A percentile compares a stretch with the other conserved stretches of the same genome.
Conservation (phyloP, 2,888 invertebrate species). For the Amblyjoppa fuscipennis region DNA sequence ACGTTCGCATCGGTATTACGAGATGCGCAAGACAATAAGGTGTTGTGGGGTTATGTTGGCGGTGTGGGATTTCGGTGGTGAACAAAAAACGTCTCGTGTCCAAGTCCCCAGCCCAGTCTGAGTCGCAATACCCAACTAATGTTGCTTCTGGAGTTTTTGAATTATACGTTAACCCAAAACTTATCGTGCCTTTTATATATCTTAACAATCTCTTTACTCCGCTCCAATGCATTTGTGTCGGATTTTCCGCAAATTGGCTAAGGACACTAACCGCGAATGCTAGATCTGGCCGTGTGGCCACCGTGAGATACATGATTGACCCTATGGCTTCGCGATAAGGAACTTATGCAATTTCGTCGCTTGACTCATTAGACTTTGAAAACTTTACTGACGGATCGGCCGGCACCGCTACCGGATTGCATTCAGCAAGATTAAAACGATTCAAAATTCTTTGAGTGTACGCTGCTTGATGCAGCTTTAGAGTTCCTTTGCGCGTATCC, state of each 20-base stretch:
- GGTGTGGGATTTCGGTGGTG: too few species aligned
- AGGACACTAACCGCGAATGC: constrained; percentile 24
- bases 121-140: too few species aligned
- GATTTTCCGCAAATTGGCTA: background rate
- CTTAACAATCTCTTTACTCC: too few species aligned
- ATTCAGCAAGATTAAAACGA: background rate
- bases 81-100: too few species aligned
- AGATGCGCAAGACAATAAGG: too few species aligned
- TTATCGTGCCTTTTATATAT: too few species aligned
- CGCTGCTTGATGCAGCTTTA: background rate
- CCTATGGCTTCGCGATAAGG: background rate
- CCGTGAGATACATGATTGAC: background rate
- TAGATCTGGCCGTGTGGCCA: background rate
- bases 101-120: too few species aligned
- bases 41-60: too few species aligned
- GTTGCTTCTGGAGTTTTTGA: too few species aligned
- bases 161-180: too few species aligned
- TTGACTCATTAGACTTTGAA: background rate
- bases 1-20: too few species aligned
- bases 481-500: background rate
- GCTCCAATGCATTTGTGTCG: too few species aligned
- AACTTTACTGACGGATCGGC: background rate
- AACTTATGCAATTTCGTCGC: background rate
- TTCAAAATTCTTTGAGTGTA: background rate
- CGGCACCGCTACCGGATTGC: background rate